Base-by-base conservation (phyloP, 2,113 vertebrate genomes). In the Vidua macroura region DNA sequence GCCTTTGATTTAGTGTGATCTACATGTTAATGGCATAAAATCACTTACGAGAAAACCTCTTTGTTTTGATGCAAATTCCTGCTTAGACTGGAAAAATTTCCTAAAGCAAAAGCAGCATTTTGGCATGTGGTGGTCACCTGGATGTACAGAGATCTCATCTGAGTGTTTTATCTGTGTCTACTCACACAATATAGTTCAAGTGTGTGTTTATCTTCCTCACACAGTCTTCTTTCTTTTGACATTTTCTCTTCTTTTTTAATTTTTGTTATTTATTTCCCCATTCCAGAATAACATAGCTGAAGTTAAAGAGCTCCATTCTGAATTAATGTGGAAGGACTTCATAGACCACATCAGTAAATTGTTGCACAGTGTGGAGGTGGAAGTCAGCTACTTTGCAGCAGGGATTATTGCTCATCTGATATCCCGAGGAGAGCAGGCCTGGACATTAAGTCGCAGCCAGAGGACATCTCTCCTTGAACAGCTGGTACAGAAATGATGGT, bases 371-470 rank as follows among this genome's bases (percentile, higher is more conserved):
- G 97, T 98, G 15, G 99, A 99, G 96, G 99, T 99, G 89, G 99
- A 99, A 96, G 99, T 99, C 90, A 99, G 99, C 97, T 99, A 99
- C 98, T 99, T 99, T 56, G 99, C 99, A 10, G 99, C 99, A 46
- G 99, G 99, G 68, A 99, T 99, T 93, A 99, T 99, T 33, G 99
- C 99, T 60, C 99, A 99, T 15, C 98, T 99, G 91, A 99, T 99
- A 48, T 99, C 99, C 53, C 98, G 99, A 67, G 99, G 99, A n/a
- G 98, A 99, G 96, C 98, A 98, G 68, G 98, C 99, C 79, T 99
- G 99, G 99, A 99, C 98, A 0, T 88, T 99, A 63, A 98, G 98
- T 93, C 96, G 96, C 8, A 97, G 96, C 63, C 98, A 99, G 62
- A 98, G 99, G 56, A 97, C 98, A 14, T 98, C 98, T 41, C 98